Conservation (phyloP, 2,888 invertebrate genomes). For the Cataglyphis altisquamis region DNA sequence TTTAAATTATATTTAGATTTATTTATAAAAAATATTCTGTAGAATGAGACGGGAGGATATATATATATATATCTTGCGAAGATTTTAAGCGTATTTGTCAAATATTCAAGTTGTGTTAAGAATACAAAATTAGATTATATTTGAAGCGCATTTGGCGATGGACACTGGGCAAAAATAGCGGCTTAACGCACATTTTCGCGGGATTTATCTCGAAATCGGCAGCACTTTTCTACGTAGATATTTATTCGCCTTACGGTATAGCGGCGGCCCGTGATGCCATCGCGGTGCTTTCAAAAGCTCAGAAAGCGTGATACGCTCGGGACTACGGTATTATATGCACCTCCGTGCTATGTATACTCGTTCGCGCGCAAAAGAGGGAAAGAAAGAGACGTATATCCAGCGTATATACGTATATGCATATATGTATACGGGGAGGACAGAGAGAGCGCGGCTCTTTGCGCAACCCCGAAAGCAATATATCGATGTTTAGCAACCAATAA, state of each 20-base stretch:
- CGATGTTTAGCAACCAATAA: slow-evolving; percentile 86
- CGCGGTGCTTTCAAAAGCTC: slow-evolving; percentile 82
- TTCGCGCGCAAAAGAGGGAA: slow-evolving; percentile 53
- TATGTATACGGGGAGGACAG: slow-evolving; percentile 65
- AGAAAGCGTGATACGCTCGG: slow-evolving; percentile 71
- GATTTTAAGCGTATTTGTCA: neutral
- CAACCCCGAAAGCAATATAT: slow-evolving; percentile 85
- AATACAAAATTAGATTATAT: neutral
- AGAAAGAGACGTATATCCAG: slow-evolving; percentile 59
- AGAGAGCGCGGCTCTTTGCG: slow-evolving; percentile 77
- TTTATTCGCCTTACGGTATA: slow-evolving; percentile 68
- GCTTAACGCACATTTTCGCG: slow-evolving; percentile 31
- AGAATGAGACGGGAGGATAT: neutral
- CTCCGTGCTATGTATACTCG: slow-evolving; percentile 45
- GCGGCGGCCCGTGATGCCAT: slow-evolving; percentile 59
- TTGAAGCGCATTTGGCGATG: neutral
- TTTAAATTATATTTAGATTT: neutral
- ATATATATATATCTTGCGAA: neutral
- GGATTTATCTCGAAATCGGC: slow-evolving; percentile 39
- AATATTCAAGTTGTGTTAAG: neutral
- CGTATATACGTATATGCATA: slow-evolving; percentile 52
- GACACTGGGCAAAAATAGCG: slow-evolving; percentile 6
- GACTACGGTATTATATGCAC: slow-evolving; percentile 70
- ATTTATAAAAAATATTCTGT: neutral
- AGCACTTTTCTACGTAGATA: slow-evolving; percentile 37